Conservation (phyloP, 37 sponge, comb jelly and placozoan genomes). For the Bolinopsis microptera region DNA sequence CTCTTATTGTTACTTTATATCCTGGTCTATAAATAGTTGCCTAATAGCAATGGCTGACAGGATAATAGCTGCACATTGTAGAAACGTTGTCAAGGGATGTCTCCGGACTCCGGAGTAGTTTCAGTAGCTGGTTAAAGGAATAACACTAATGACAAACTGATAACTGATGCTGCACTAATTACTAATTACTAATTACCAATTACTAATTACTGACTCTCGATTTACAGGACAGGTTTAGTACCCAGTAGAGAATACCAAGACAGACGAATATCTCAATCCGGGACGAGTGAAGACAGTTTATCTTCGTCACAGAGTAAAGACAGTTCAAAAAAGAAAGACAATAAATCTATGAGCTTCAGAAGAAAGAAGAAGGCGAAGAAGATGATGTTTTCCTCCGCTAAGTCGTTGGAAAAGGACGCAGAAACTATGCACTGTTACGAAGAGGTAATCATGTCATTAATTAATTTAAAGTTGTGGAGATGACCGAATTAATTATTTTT, state of each 20-base stretch:
- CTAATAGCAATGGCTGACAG: too few species aligned
- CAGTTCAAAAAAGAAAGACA: slow-evolving; percentile 1
- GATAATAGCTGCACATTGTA: too few species aligned
- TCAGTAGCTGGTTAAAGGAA: too few species aligned
- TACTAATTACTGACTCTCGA: background rate
- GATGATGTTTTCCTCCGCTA: slow-evolving; percentile 61
- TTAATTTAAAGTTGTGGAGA: too few species aligned
- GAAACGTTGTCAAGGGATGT: too few species aligned
- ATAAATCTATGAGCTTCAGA: slow-evolving; percentile 26
- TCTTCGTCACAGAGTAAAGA: slow-evolving; percentile 25
- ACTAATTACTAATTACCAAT: too few species aligned
- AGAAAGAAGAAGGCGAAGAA: slow-evolving; percentile 63
- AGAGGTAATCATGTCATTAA: background rate
- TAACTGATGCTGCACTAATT: too few species aligned
- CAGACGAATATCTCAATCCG: slow-evolving; percentile 48
- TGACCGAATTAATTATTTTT: too few species aligned
- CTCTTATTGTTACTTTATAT: too few species aligned
- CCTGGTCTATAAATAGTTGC: too few species aligned
- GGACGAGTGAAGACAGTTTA: slow-evolving; percentile 38
- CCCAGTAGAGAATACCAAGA: slow-evolving; percentile 52
- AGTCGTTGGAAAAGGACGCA: slow-evolving; percentile 37
- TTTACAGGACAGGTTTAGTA: slow-evolving; percentile 4
- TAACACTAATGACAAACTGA: too few species aligned
- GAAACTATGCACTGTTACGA: slow-evolving; percentile 36
- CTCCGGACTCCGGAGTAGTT: too few species aligned